Base-by-base conservation (phyloP, 2,113 vertebrate genomes). In the Buteo buteo region DNA sequence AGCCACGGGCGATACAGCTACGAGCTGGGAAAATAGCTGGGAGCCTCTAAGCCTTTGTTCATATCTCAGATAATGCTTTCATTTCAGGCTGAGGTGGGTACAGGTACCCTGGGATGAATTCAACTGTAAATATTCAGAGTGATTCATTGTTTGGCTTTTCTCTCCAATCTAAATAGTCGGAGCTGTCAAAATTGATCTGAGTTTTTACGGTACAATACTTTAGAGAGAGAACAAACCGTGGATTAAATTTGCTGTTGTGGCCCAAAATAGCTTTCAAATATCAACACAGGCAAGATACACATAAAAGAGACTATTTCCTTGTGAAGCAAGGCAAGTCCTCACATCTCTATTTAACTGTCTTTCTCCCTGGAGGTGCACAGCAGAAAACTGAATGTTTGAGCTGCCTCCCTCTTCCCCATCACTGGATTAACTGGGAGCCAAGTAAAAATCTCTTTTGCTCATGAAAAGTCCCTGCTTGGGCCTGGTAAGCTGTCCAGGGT, bases 181-280 rank as follows among this genome's bases (percentile, higher is more conserved):
- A 96, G 87, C 95, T 97, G 96, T 97, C 96, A 97, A 94, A 97
- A 96, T 95, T 95, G 91, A 97, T 96, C 96, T 95, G 96, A 86
- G 82, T 88, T 95, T 96, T 95, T 88, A 95, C 0, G 6, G 82
- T 96, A 91, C 91, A 93, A 87, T 94, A 91, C 95, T 97, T 95
- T 49, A 74, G 93, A 96, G 94, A 83, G 77, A 88, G 93, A 96
- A 97, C 96, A 97, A 97, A 96, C 90, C 38, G 3, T 71, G 93
- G 91, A 97, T 97, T 97, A 96, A 92, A 95, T 97, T 95, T 95
- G 91, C 91, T 95, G 93, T 82, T 95, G 94, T 93, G 94, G 87
- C 90, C 91, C 82, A 95, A 97, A 97, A 97, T 94, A 97, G 94
- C 85, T 96, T 96, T 96, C 95, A 96, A 95, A 97, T 94, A 96